Evolutionary conservation across 1,140 invertebrate genomes (phyloP).

Genomic region (Muscidifurax raptorellus): DNA sequence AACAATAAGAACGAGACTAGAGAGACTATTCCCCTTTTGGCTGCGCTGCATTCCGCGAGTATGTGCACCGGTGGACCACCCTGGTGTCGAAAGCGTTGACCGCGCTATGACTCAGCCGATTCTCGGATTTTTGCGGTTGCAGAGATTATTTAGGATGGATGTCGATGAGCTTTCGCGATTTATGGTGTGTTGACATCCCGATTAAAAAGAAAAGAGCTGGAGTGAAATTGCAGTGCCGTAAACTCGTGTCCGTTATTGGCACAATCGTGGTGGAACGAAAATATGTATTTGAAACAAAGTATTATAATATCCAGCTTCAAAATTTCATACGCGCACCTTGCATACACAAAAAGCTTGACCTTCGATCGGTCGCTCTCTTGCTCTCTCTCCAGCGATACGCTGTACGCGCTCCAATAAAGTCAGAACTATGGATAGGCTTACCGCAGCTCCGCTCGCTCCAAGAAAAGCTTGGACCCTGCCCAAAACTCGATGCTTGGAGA

Average conservation of each 20-base stretch:
- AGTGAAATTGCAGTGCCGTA: too few relatives aligned
- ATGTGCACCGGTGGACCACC: slow-evolving; percentile 38
- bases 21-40: slow-evolving; percentile 68
- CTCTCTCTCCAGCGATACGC: not conserved
- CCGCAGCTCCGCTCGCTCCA: not conserved
- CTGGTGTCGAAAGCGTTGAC: slow-evolving; percentile 59
- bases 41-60: slow-evolving; percentile 68
- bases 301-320: too few relatives aligned
- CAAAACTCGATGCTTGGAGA: slow-evolving; percentile 51
- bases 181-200: too few relatives aligned
- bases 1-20: slow-evolving; percentile 68
- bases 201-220: too few relatives aligned
- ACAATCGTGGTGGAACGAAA: too few relatives aligned
- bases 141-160: not conserved
- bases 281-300: too few relatives aligned
- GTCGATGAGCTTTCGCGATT: too few relatives aligned
- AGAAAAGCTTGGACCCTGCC: slow-evolving; percentile 47
- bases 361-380: not conserved
- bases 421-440: slow-evolving; percentile 23
- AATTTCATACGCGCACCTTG: slow-evolving; percentile 62
- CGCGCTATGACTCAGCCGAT: not conserved
- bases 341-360: slow-evolving; percentile 26
- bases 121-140: not conserved
- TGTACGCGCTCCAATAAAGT: not conserved
- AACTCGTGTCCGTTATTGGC: too few relatives aligned